Evolutionary conservation across 2,888 invertebrate species (phyloP).

Genomic region (Drepanosiphum platanoidis): DNA sequence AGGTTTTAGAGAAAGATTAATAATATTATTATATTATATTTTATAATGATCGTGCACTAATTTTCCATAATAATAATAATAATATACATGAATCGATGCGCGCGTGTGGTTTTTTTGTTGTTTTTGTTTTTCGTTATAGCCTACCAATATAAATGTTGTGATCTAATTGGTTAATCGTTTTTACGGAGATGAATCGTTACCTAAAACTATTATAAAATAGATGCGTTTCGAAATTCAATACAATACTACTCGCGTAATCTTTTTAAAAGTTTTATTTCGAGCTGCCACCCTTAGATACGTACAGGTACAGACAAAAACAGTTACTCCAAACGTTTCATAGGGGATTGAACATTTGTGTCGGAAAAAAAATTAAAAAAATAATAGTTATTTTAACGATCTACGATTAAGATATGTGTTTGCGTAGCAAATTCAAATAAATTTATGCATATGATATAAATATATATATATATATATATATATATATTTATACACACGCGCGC

Average conservation of each 20-base stretch:
- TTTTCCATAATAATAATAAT: constrained; percentile 14
- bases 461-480: not conserved
- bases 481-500: not conserved
- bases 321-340: not conserved
- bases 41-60: constrained; percentile 43
- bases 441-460: no score
- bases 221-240: not conserved
- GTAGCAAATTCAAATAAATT: constrained; percentile 10
- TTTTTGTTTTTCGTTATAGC: not conserved
- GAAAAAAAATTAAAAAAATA: not conserved
- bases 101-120: constrained; percentile 37
- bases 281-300: not conserved
- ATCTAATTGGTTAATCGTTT: not conserved
- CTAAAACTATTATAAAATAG: not conserved
- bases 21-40: constrained; percentile 4
- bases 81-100: constrained; percentile 19
- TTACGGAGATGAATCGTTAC: not conserved
- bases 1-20: not conserved
- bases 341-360: not conserved
- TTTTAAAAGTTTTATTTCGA: not conserved
- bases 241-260: not conserved
- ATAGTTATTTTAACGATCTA: not conserved
- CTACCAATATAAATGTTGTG: no score
- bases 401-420: not conserved
- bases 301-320: not conserved